Conservation (phyloP, 2,888 invertebrate species). For the Lordiphosa andalusiaca region DNA sequence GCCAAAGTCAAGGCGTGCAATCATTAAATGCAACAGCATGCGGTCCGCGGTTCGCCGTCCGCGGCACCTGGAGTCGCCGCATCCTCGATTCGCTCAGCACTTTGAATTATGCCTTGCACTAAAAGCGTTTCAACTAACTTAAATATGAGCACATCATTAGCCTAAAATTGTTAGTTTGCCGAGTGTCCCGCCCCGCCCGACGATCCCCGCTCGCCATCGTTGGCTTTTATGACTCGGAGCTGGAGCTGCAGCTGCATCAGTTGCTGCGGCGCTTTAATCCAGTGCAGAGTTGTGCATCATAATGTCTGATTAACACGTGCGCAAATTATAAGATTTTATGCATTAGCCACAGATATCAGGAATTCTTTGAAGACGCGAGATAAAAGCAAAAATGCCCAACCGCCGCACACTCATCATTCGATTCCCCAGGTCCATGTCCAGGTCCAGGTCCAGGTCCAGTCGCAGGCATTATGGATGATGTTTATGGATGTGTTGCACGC, state of each 20-base stretch:
- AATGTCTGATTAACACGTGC: conserved; percentile 75
- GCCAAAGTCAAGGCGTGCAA: conserved; percentile 77
- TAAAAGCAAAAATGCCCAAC: conserved; percentile 67
- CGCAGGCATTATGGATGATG: conserved; percentile 59
- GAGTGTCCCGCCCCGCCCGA: conserved; percentile 9
- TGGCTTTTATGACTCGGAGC: conserved; percentile 6
- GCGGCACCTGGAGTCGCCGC: conserved; percentile 41
- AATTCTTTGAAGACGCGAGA: conserved; percentile 48
- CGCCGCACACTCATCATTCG: conserved; percentile 55
- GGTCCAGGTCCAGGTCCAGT: conserved; percentile 27
- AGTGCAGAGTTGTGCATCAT: conserved; percentile 40
- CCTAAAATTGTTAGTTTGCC: conserved; percentile 72
- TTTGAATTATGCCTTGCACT: conserved; percentile 68
- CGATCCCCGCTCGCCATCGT: conserved; percentile 15
- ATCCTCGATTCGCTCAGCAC: conserved; percentile 14
- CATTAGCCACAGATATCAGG: conserved; percentile 71
- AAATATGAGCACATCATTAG: conserved; percentile 75
- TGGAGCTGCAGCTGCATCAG: conserved; percentile 9
- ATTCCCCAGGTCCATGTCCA: conserved; percentile 9
- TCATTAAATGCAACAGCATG: conserved; percentile 76
- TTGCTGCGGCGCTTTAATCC: conserved; percentile 36
- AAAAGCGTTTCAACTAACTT: conserved; percentile 73
- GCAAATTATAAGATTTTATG: conserved; percentile 76
- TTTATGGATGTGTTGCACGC: conserved; percentile 67
- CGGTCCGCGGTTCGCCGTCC: conserved; percentile 42